Conservation (phyloP, 2,797 vertebrate genomes). For the Xyrichtys novacula region DNA sequence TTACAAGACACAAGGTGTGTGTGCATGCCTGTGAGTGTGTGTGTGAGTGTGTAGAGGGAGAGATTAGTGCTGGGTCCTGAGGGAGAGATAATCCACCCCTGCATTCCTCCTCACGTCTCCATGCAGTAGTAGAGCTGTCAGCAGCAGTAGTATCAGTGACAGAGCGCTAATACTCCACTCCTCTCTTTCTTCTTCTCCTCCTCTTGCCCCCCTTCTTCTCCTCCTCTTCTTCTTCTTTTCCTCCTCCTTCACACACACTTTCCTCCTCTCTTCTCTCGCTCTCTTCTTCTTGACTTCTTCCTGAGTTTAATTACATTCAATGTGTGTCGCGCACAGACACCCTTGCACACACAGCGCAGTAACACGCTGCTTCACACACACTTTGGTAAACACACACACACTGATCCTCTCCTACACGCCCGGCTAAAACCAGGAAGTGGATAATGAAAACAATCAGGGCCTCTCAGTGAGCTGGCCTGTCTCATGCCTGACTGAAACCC, state of each 20-base stretch:
- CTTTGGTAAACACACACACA: slow-evolving; percentile 14
- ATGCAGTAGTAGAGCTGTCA: slow-evolving; percentile 20
- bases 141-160: slow-evolving; percentile 3
- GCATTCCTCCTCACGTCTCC: slow-evolving; percentile 40
- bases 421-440: slow-evolving; percentile 73
- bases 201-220: slow-evolving; percentile 1
- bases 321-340: not conserved
- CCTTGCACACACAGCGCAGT: slow-evolving; percentile 15
- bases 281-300: slow-evolving; percentile 10
- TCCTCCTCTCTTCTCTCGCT: not conserved
- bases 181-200: slow-evolving; percentile 8
- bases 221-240: not conserved
- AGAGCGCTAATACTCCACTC: not conserved
- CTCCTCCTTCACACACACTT: not conserved
- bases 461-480: slow-evolving; percentile 43
- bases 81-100: slow-evolving; percentile 64
- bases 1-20: slow-evolving; percentile 46
- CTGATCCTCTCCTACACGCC: slow-evolving; percentile 37
- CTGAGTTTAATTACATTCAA: slow-evolving; percentile 24
- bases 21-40: slow-evolving; percentile 13
- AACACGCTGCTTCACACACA: slow-evolving; percentile 11
- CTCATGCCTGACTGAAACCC: slow-evolving; percentile 59
- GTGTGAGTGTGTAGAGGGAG: slow-evolving; percentile 23
- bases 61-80: slow-evolving; percentile 60
- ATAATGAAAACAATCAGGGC: slow-evolving; percentile 61